phyloP scores from a whole-genome alignment of 2,797 vertebrate genomes.

The Sternotherus odoratus region DNA sequence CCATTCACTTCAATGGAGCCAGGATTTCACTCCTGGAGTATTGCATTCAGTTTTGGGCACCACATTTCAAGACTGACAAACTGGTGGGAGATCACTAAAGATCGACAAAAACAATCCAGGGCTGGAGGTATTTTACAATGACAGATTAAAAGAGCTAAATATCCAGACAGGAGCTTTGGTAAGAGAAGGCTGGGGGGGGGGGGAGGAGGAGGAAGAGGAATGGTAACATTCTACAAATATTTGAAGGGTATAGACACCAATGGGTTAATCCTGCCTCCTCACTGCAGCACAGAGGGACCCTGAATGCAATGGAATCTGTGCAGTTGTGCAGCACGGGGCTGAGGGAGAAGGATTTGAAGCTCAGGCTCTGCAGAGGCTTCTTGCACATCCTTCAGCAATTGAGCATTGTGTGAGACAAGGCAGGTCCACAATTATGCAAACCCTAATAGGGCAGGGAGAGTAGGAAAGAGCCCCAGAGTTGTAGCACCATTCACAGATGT shows the following conservation, averaged over 20 bases:
- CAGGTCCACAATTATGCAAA: background rate
- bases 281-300: accelerated
- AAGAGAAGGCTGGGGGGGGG: background rate
- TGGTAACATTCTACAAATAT: accelerated
- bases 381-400: accelerated
- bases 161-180: background rate
- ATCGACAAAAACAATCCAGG: background rate
- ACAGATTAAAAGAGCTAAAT: background rate
- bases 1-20: background rate
- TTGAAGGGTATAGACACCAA: background rate
- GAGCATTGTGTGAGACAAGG: background rate
- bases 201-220: background rate
- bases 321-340: background rate
- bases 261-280: accelerated
- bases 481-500: background rate
- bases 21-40: background rate
- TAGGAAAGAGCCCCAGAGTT: background rate
- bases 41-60: background rate
- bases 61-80: background rate
- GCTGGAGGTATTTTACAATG: background rate
- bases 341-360: accelerated
- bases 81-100: background rate
- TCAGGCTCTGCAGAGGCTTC: background rate
- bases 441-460: background rate
- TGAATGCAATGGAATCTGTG: accelerated